A percentile compares a stretch with the other conserved stretches of the same genome.
Evolutionary conservation across 1,140 invertebrate genomes (phyloP).

Genomic region (Tetramorium alpestre): DNA sequence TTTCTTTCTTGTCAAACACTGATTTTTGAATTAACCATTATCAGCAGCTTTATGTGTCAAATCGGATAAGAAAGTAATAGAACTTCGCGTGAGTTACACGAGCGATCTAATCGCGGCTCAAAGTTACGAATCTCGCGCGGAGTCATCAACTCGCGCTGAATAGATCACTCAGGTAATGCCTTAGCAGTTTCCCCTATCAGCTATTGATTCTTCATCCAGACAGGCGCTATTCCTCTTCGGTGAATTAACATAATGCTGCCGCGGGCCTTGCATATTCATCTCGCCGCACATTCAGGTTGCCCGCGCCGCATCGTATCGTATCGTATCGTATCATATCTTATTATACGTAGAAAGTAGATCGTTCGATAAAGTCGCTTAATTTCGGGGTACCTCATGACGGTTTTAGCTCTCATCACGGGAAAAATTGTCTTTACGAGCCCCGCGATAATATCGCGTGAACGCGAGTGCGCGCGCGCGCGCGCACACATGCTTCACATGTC

Average conservation of each 20-base stretch:
- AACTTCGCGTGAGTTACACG: background rate
- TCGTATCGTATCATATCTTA: constrained; percentile 1
- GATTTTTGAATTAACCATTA: background rate
- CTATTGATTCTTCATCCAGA: constrained; percentile 33
- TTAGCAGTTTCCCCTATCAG: background rate
- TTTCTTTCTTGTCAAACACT: background rate
- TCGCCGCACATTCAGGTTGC: background rate
- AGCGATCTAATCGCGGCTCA: background rate
- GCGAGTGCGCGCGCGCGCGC: too few relatives aligned
- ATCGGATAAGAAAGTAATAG: background rate
- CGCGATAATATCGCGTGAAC: constrained; percentile 41
- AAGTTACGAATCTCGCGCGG: background rate
- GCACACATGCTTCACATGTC: background rate
- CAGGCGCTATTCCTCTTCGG: constrained; percentile 27
- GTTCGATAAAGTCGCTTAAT: constrained; percentile 41
- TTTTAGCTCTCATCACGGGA: constrained; percentile 4
- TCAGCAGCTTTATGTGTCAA: background rate
- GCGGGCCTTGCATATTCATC: constrained; percentile 68
- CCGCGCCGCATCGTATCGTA: background rate
- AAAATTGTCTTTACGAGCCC: constrained; percentile 14
- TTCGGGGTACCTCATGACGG: background rate
- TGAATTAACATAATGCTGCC: constrained; percentile 68
- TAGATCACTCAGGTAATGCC: background rate
- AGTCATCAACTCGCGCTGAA: background rate
- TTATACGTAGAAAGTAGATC: constrained; percentile 46